Evolutionary conservation across 2,797 vertebrate species (phyloP).

Genomic region (Macroramphosus scolopax): DNA sequence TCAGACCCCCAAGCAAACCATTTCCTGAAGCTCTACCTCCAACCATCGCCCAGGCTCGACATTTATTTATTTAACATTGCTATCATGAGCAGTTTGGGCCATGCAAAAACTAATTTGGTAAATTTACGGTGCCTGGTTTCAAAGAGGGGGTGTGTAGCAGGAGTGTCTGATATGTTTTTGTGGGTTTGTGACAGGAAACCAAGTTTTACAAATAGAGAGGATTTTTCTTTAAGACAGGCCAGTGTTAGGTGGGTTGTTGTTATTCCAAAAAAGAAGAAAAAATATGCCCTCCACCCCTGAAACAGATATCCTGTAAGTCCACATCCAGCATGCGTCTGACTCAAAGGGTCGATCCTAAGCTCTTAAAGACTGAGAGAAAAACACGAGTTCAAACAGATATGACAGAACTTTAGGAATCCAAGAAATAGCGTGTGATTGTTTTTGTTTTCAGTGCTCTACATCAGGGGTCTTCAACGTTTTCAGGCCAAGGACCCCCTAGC

Average conservation of each 20-base stretch:
- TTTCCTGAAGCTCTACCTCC: conserved; percentile 62
- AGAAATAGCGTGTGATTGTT: no score
- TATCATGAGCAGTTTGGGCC: conserved; percentile 46
- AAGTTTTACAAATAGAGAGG: conserved; percentile 57
- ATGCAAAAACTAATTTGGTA: conserved; percentile 51
- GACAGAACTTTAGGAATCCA: no score
- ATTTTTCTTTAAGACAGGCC: conserved; percentile 62
- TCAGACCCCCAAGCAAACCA: conserved; percentile 64
- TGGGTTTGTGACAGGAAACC: conserved; percentile 64
- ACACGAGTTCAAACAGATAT: not conserved
- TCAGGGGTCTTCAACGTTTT: no score
- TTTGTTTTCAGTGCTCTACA: no score
- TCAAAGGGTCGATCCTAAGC: conserved; percentile 5
- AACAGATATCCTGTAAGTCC: conserved; percentile 50
- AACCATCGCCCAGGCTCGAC: conserved; percentile 50
- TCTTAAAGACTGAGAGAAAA: conserved; percentile 2
- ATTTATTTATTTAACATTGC: conserved; percentile 67
- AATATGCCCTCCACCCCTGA: conserved; percentile 51
- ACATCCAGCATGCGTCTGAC: conserved; percentile 21
- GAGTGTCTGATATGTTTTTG: conserved; percentile 59
- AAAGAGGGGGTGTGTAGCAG: conserved; percentile 28
- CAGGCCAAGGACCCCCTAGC: no score
- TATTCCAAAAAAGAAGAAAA: conserved; percentile 61
- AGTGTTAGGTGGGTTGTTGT: conserved; percentile 60
- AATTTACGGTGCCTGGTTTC: conserved; percentile 52